These are phyloP conservation scores for Pseudocheirus occidentalis DNA, from an alignment of 2,797 vertebrate genomes.

Conservation along the genomic window DNA sequence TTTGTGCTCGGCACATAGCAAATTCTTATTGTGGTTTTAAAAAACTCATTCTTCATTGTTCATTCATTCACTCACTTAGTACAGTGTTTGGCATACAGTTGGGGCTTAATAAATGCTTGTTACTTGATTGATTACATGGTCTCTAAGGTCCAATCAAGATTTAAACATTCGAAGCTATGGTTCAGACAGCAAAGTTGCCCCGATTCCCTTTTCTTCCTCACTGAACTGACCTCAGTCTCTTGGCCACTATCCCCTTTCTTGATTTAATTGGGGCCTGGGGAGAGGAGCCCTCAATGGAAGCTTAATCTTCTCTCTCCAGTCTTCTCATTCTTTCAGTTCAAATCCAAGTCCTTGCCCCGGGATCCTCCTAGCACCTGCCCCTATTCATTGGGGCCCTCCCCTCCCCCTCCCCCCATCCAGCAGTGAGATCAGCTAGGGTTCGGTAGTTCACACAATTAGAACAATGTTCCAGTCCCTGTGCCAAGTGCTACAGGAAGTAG, in stretches of 20 bases:
- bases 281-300: neutral
- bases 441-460: neutral
- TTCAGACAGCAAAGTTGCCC: neutral
- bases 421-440: neutral
- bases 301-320: neutral
- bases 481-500: neutral
- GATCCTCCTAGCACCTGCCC: neutral
- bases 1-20: neutral
- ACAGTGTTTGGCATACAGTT: neutral
- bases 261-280: neutral
- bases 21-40: neutral
- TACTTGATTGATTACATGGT: neutral
- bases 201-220: neutral
- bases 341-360: neutral
- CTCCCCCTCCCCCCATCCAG: neutral
- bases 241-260: neutral
- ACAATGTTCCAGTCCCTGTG: neutral
- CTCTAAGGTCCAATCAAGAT: neutral
- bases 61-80: neutral
- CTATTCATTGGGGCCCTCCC: neutral
- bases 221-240: neutral
- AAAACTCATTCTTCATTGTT: neutral
- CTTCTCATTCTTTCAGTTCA: neutral
- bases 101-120: neutral
- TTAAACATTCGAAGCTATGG: neutral